Evolutionary conservation across 2,888 invertebrate species (phyloP), one percentile per base, ranked within the genome.

Genomic region (Nemotelus pantherinus): DNA sequence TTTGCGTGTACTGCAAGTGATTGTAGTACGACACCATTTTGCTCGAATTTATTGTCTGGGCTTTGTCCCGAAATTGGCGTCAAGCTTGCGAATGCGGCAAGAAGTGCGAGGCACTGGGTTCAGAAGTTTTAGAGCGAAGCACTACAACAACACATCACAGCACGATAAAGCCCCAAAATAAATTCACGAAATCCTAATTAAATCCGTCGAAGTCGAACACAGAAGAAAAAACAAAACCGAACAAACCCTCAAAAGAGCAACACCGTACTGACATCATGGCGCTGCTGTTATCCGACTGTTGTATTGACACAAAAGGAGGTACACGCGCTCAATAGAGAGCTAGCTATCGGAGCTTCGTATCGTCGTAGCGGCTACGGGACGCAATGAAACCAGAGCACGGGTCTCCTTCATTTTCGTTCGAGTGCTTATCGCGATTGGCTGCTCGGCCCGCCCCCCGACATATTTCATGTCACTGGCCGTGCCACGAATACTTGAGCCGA

Each of bases 11-110:
- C 88, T 92, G 90, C 86, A 91, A 89, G 84, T 91, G 81, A 88
- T 86, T 92, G 89, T 87, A 93, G 87, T 93, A 93, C 82, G 92
- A 92, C 88, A 93, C 93, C 93, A 93, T 93, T 78, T 81, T 83
- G 25, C 25, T 50, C 25, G 50, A 10, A 10, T 9, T 10, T 41
- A 43, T 7, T 25, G 9, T 7, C 7, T 63, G 63, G 25, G 25
- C 25, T 25, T 25, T 50, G 50, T 50, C n/a, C 45, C 45, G 4
- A 68, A 68, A 50, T 68, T 39, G 6, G 6, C 39, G 44, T 43
- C 43, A 71, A 39, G 9, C n/a, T 5, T 43, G 63, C 63, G 43
- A 39, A 43, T 45, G 4, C 50, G n/a, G 25, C 25, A 43, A 41
- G 5, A 9, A 39, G 68, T 68, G 50, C 68, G 68, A 39, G 50